Base-by-base conservation (phyloP, 2,888 invertebrate genomes). In the Protonemura montana region DNA sequence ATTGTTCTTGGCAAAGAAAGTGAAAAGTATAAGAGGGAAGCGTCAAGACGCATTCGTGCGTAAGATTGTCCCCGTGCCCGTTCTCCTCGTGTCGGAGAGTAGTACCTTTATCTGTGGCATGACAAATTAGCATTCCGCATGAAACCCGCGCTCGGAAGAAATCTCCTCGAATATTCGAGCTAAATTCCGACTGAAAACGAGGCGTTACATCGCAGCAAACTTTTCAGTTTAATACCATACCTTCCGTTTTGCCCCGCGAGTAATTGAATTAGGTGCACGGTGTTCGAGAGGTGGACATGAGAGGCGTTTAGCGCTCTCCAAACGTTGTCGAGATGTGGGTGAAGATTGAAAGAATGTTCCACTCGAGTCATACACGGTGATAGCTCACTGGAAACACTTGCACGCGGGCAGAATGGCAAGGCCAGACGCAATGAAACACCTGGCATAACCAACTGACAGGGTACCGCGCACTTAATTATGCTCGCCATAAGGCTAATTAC, bases 81-180 rank as follows among this genome's bases (percentile, higher is more conserved):
- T 59, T 21, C 7, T 10, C 3, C 16, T 2, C 16, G 13, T 21
- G 59, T 41, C 41, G 41, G 41, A 13, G 41, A 59, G 6, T 59
- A 10, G 59, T 59, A 59, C 59, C 59, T 59, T 59, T 59, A 59
- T 59, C 59, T 21, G 59, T 1, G 59, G 59, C 7, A 16, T 59
- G 59, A 59, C 59, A 59, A 59, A 59, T 59, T 59, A 59, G 59
- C 59, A 59, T 59, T 59, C 59, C 13, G 59, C 59, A 59, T 59
- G 59, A 59, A 59, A 13, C 59, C 59, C 59, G 21, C 59, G 21
- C 59, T 21, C 2, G 13, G 1, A 21, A 59, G 59, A 10, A 59
- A 21, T 59, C 13, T 21, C 16, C 16, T 21, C 3, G 59, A 21
- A 10, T 59, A 2, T 13, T 59, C 59, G 59, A 10, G 16, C 59